phyloP scores from a whole-genome alignment of 2,888 invertebrate species.

The Cryptus viduatorius region DNA sequence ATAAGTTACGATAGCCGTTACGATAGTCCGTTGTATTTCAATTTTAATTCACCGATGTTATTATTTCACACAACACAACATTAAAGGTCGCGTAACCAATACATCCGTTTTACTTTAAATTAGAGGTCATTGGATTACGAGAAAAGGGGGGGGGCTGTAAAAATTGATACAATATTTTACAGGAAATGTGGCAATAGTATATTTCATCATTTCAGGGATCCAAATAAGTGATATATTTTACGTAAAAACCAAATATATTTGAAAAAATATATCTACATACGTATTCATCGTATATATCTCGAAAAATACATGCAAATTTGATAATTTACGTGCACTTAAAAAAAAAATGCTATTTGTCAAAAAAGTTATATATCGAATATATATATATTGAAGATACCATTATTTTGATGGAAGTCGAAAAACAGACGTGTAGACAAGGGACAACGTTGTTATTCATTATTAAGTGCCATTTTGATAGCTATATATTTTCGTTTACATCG shows the following conservation, averaged over 20 bases:
- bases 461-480: constrained; percentile 27
- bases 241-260: too few relatives aligned
- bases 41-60: background rate
- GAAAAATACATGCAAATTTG: too few relatives aligned
- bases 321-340: too few relatives aligned
- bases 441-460: constrained; percentile 14
- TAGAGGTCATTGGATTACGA: constrained; percentile 1
- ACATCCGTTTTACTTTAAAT: constrained; percentile 37
- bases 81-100: background rate
- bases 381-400: background rate
- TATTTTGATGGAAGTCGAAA: background rate
- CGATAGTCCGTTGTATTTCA: constrained; percentile 21
- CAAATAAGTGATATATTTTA: too few relatives aligned
- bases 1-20: background rate
- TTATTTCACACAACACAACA: constrained; percentile 1
- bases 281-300: too few relatives aligned
- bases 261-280: too few relatives aligned
- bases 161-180: constrained; percentile 28
- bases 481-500: constrained; percentile 53
- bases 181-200: background rate
- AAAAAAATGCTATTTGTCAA: too few relatives aligned
- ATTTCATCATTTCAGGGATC: too few relatives aligned
- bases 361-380: background rate
- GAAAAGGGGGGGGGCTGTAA: background rate
- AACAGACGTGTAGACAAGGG: background rate